Conservation (phyloP, 2,113 vertebrate species). For the Cyphomyrus plagiostoma region DNA sequence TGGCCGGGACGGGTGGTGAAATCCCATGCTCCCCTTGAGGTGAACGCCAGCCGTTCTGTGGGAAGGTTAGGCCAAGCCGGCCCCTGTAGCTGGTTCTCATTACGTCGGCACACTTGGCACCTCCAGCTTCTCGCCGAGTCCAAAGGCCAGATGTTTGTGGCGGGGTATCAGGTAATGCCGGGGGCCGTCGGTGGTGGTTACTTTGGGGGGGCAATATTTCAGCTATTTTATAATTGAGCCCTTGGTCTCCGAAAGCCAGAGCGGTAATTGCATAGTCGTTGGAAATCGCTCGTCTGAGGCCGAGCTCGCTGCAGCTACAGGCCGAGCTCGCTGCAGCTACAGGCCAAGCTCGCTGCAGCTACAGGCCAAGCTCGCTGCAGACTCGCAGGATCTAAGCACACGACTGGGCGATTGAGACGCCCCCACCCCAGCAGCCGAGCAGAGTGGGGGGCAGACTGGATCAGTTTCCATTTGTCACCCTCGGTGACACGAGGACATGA, state of each 20-base stretch:
- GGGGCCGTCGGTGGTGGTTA: slow-evolving; percentile 1
- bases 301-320: too few relatives aligned
- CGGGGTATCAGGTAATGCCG: slow-evolving; percentile 20
- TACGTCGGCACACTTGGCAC: slow-evolving; percentile 35
- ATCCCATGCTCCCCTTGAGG: slow-evolving; percentile 49
- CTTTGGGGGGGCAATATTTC: slow-evolving; percentile 27
- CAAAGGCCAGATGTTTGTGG: slow-evolving; percentile 36
- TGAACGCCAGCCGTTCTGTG: slow-evolving; percentile 31
- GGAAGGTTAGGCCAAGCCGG: slow-evolving; percentile 39
- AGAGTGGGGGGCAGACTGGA: slow-evolving; percentile 51
- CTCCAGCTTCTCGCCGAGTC: slow-evolving; percentile 19
- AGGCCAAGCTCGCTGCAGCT: too few relatives aligned
- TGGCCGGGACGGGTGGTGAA: slow-evolving; percentile 45
- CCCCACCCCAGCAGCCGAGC: neutral
- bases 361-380: neutral
- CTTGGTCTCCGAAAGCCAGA: neutral
- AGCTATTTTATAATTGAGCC: slow-evolving; percentile 18
- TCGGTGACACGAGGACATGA: slow-evolving; percentile 61
- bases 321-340: too few relatives aligned
- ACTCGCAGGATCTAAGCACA: neutral
- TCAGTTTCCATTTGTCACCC: slow-evolving; percentile 65
- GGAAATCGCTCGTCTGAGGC: neutral
- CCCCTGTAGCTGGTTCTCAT: slow-evolving; percentile 48
- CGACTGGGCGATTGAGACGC: neutral
- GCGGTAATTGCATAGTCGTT: neutral